phyloP scores from a whole-genome alignment of 2,797 vertebrate species.

The Ciconia nigra region DNA sequence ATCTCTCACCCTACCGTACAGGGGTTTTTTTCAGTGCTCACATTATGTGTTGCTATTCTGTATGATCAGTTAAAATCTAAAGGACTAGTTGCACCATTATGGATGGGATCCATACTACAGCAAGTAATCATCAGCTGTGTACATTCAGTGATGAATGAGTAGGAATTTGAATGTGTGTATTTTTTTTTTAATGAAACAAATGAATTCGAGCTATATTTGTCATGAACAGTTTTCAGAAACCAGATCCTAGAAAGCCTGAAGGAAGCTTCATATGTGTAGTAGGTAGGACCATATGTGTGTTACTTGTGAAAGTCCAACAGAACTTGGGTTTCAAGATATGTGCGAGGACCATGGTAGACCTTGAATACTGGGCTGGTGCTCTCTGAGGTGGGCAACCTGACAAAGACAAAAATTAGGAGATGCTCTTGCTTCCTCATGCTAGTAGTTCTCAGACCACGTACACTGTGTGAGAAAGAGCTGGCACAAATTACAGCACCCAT shows the following conservation, averaged over 20 bases:
- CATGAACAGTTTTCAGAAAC: not conserved
- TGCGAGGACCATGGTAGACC: not conserved
- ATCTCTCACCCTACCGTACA: not conserved
- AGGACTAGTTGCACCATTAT: not conserved
- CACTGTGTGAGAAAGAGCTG: not conserved
- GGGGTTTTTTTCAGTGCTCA: not conserved
- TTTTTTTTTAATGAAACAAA: not conserved
- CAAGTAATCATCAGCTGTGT: not conserved
- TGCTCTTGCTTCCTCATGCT: not conserved
- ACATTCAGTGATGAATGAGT: not conserved
- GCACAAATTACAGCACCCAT: not conserved
- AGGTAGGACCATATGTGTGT: not conserved
- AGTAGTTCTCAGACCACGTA: not conserved
- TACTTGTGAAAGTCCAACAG: not conserved
- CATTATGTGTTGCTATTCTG: not conserved
- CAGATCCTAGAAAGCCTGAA: not conserved
- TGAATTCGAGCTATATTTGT: not conserved
- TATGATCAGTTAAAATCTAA: not conserved
- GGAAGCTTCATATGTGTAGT: not conserved
- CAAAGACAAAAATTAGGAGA: not conserved
- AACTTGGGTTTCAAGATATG: not conserved
- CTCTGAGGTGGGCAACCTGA: not conserved
- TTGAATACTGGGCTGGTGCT: not conserved
- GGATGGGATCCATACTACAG: not conserved
- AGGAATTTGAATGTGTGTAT: not conserved